Base-by-base conservation (phyloP, 2,888 invertebrate genomes). In the Spodoptera picta region DNA sequence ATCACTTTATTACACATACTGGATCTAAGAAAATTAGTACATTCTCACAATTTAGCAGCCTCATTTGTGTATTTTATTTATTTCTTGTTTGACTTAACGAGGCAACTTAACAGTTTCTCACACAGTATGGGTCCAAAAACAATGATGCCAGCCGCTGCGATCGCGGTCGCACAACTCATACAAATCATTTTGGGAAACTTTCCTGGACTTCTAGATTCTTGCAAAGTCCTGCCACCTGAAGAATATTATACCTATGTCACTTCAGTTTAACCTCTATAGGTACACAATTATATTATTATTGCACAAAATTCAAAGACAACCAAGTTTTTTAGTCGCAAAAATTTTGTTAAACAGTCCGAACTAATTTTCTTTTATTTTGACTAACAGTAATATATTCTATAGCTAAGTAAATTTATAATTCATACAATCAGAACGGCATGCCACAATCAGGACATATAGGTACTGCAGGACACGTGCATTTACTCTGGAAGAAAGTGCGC, bases 371-470 rank as follows among this genome's bases (percentile, higher is more conserved):
- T 27, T 27, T 27, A 27, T 27, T 5, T 27, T 27, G 27, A 27
- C 5, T 27, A 5, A 27, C 4, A 27, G 27, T 27, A 27, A 27
- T 27, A 4, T 27, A 27, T 27, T 27, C 27, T 27, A 27, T 5
- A 27, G 27, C 4, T 27, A 27, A 4, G 27, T 9, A 36, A 55
- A 4, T 10, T 41, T 36, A 24, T 42, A 43, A n/a, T 41, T n/a
- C 9, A 11, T 43, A 10, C 7, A 5, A 44, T 77, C 48, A 86
- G 51, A 75, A 82, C 5, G 79, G 69, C 63, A 80, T 69, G 19
- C 85, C 85, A 60, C 86, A 87, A 12, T 86, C 84, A 47, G 86
- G 79, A 57, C 88, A 87, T 12, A 80, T 52, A 3, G 83, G 85
- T 3, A 65, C 55, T 2, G 77, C 27, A 0, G 87, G 87, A 48